phyloP scores from a whole-genome alignment of 2,888 invertebrate species.

The Melanophora roralis region DNA sequence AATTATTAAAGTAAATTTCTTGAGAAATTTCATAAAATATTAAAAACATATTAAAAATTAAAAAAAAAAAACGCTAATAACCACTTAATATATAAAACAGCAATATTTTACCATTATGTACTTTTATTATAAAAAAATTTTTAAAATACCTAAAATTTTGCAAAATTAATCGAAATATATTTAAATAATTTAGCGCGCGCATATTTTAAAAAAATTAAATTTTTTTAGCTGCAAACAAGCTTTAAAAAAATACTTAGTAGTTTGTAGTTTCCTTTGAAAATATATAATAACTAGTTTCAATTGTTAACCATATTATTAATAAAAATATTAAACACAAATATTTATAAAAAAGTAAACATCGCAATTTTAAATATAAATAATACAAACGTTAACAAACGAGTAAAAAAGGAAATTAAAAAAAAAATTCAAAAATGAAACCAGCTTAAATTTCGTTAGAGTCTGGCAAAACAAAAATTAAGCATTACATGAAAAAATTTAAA shows the following conservation, averaged over 20 bases:
- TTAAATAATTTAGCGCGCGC: slow-evolving; percentile 35
- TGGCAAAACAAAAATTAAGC: neutral
- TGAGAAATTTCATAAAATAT: slow-evolving; percentile 13
- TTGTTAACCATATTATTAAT: slow-evolving; percentile 5
- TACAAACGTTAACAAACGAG: neutral
- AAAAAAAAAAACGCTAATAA: no score
- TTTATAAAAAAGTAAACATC: neutral
- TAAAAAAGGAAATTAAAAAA: slow-evolving; percentile 32
- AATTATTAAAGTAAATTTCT: neutral
- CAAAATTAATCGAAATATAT: slow-evolving; percentile 10
- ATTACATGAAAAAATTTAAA: neutral
- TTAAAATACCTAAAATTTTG: slow-evolving; percentile 1
- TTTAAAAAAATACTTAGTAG: slow-evolving; percentile 15
- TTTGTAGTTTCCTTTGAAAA: slow-evolving; percentile 22
- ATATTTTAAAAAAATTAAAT: slow-evolving; percentile 2
- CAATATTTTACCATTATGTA: neutral
- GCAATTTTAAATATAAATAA: slow-evolving; percentile 4
- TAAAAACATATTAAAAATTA: neutral
- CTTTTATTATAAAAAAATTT: slow-evolving; percentile 7
- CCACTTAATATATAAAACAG: no score
- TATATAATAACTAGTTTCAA: slow-evolving; percentile 2
- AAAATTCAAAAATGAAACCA: neutral
- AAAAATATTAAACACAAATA: neutral
- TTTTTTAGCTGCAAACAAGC: slow-evolving; percentile 30
- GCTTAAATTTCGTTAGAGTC: no score